Base-by-base conservation (phyloP, 2,797 vertebrate species). In the Neoniphon sammara region DNA sequence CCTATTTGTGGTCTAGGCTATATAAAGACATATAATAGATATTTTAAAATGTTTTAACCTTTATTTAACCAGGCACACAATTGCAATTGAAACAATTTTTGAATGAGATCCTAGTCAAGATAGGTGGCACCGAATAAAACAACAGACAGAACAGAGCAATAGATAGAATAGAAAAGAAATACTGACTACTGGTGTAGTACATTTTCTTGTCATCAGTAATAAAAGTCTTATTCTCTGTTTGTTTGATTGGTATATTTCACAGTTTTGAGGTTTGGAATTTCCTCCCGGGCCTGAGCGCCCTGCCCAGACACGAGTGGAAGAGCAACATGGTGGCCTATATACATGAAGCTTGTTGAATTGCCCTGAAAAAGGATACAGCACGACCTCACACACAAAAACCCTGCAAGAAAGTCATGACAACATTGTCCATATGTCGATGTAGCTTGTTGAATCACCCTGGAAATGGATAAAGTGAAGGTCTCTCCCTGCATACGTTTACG, bases 281-380 rank as follows among this genome's bases (percentile, higher is more conserved):
- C 69, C 67, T 63, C 42, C n/a, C 6, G 44, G 66, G 31, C 39
- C 23, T 53, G 46, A 18, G 18, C 18, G 54, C 20, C 56, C 58
- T 63, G 68, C 75, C 68, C 70, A 61, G 70, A 68, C 8, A 61
- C 70, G 55, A 20, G 17, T 73, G 56, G 54, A 66, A 46, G 69
- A 70, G 71, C 78, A 70, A 63, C 76, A 83, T 80, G 75, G 82
- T 89, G 87, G 73, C 88, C 91, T 89, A 92, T 56, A 91, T 91
- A 87, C 62, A 52, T 46, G 61, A 52, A 3, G 80, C 61, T 77
- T 58, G 69, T 77, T 78, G 71, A 80, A 68, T 49, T 63, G 10
- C 54, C 75, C 81, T 36, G 76, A 75, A 90, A 87, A 86, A 56
- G 56, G 69, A 84, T n/a, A 47, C 62, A 73, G 49, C 39, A 58